Percentiles rank a stretch among this genome's conserved stretches.
phyloP scores from a whole-genome alignment of 2,113 vertebrate species.

The Apaloderma vittatum region DNA sequence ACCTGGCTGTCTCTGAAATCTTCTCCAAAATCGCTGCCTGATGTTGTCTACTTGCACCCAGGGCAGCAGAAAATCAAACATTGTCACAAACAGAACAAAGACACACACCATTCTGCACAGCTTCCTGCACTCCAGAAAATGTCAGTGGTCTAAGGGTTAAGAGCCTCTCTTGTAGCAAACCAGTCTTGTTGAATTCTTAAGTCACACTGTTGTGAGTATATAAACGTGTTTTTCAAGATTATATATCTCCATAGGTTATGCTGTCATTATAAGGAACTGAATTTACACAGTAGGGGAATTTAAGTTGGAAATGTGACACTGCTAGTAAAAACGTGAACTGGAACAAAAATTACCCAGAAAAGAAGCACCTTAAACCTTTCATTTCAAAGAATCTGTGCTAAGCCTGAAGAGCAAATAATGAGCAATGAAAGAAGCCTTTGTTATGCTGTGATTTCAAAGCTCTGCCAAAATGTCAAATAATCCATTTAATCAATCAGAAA shows the following conservation, averaged over 20 bases:
- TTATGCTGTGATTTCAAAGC: constrained; percentile 72
- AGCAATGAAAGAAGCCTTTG: constrained; percentile 79
- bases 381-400: constrained; percentile 70
- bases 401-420: constrained; percentile 73
- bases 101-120: background rate
- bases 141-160: constrained; percentile 34
- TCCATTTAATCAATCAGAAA: constrained; percentile 85
- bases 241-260: constrained; percentile 54
- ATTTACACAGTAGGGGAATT: constrained; percentile 60
- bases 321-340: constrained; percentile 50
- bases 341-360: constrained; percentile 67
- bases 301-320: constrained; percentile 49
- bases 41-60: accelerated
- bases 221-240: constrained; percentile 35
- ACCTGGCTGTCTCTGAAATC: background rate
- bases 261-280: constrained; percentile 63
- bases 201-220: background rate
- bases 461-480: constrained; percentile 84
- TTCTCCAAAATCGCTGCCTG: background rate
- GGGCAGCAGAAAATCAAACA: background rate
- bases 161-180: background rate
- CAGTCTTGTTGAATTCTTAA: background rate
- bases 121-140: background rate
- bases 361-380: constrained; percentile 71
- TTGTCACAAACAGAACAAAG: background rate